Base-by-base conservation (phyloP, 2,888 invertebrate species). In the Lasius platythorax region DNA sequence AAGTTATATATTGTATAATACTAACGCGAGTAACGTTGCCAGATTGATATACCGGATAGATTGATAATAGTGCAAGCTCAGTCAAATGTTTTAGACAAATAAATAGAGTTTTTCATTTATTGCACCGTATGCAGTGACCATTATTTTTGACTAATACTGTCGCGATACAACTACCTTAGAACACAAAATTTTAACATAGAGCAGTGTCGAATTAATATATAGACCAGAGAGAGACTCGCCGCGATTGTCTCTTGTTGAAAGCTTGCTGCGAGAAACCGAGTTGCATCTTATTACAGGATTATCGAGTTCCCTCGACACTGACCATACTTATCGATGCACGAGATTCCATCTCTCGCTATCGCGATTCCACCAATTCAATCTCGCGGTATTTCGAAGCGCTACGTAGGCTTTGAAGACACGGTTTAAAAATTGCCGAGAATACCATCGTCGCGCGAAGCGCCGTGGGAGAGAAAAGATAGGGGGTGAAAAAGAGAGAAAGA, bases 281-380 rank as follows among this genome's bases (percentile, higher is more conserved):
- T 72, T 61, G 79, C 73, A 73, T 81, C 61, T 81, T 73, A 81
- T 73, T 50, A 50, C 72, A 28, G 37, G 37, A 72, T 72, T 81
- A 81, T 2, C 46, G 61, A 79, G 72, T 68, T 56, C 37, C 53
- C 67, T 33, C 82, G 75, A 87, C 83, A 83, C 75, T 88, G 88
- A 88, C 85, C 88, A 82, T 56, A 50, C 64, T 58, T 43, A n/a
- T 87, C 76, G 46, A 63, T 70, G 67, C 40, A n/a, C 66, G 15
- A 40, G 9, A 33, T 61, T 46, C 23, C 30, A n/a, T 12, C 33
- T 79, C 30, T 79, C 23, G 56, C 40, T 23, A 79, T 58, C 46
- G 70, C 67, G 43, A 78, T 43, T 37, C 12, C 9, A 15, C 37
- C 72, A 61, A 79, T 72, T 61, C 61, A 61, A 81, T 81, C 61